Evolutionary conservation across 2,113 vertebrate species (phyloP), one percentile per base, ranked within the genome.

Genomic region (Ctenodactylus gundi): DNA sequence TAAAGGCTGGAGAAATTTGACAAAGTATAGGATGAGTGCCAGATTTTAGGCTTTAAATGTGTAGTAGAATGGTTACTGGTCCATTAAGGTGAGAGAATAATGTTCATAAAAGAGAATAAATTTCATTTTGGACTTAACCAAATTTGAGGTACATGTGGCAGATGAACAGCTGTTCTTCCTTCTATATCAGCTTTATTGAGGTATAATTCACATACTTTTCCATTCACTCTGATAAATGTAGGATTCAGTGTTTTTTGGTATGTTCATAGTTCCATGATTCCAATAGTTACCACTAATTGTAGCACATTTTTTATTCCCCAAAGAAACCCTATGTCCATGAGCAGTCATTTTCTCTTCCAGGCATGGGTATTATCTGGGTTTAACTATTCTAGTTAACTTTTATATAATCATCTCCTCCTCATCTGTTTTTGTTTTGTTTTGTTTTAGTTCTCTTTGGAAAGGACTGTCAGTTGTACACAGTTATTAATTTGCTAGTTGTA

Each of bases 371-470:
- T 84, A 55, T 70, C 9, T 77, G 65, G 41, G 64, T 82, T 95
- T 94, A 53, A 39, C 49, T 95, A 12, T 94, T 82, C 31, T 94
- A 44, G 41, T 68, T 53, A 85, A 78, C 65, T 55, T 17, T 46
- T n/a, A 5, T 51, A 72, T 78, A 65, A 41, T 92, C n/a, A 80
- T 80, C 21, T 65, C n/a, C 70, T 81, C 5, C 55, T 62, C 39
- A 23, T 25, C 41, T 89, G 89, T 29, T 34, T 21, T 25, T 89
- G n/a, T n/a, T n/a, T n/a, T n/a, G n/a, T n/a, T n/a, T n/a, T n/a
- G n/a, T 93, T 73, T 86, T 57, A 72, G 39, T 75, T 81, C 36
- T 51, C 41, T 80, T 85, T 72, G 75, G 81, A 90, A 65, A 80
- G 75, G 46, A 80, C 62, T 80, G 25, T 88, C 80, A 12, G 39